Evolutionary conservation across 2,888 invertebrate species (phyloP), one percentile per base, ranked within the genome.

Genomic region (Lobophora halterata): DNA sequence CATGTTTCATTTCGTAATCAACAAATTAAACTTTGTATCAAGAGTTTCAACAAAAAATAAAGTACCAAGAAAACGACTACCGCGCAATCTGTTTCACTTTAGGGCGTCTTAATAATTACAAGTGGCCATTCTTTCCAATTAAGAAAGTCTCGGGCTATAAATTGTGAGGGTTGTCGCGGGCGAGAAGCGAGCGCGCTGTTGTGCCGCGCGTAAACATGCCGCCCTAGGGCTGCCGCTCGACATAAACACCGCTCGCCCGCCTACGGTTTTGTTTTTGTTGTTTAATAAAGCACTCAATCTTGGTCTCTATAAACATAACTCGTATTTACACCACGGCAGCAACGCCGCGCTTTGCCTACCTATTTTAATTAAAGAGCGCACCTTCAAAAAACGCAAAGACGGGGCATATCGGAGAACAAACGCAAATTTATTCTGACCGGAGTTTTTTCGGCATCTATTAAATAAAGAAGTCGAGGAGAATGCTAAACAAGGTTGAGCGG

Each of bases 61-160:
- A 68, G 65, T 58, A 58, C 52, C 57, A 46, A 58, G 70, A 61
- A 69, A 66, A 69, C 70, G 69, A 69, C 71, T 76, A 73, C 73
- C 75, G 74, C 68, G 78, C 85, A 86, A 87, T 87, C 86, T 85
- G 86, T 86, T 86, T 85, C 86, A 83, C 83, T 86, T 86, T 82
- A 81, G 80, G 79, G 79, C 79, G 83, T 80, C 83, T 85, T 86
- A 85, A 85, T 86, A 86, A 87, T 86, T 86, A 83, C 85, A 86
- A 86, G 86, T 87, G 83, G 83, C 86, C 83, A 83, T 87, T 86
- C 80, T 81, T 86, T 86, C 83, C 85, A 86, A 87, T 87, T 87
- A 87, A 85, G 85, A 83, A 82, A 83, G 81, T 83, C 85, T 79
- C 75, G 66, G 69, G 79, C 82, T 75, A 85, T 87, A 87, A 87